Evolutionary conservation across 2,888 invertebrate species (phyloP).

Genomic region (Sesamia inferens): DNA sequence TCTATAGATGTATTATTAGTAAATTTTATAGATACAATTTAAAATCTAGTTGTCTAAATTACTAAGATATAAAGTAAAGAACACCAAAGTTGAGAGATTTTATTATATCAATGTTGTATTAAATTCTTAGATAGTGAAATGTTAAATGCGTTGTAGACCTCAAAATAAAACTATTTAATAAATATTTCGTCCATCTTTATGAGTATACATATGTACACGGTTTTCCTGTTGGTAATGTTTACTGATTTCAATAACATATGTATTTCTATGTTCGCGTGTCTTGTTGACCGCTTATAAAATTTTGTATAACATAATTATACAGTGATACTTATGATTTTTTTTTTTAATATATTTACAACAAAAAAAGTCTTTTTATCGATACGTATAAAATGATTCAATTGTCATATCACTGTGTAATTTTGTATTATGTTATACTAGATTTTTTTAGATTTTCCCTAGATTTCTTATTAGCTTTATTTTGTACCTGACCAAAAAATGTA

Average conservation of each 20-base stretch:
- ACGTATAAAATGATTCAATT: too few relatives aligned
- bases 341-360: too few relatives aligned
- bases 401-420: too few relatives aligned
- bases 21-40: slow-evolving; percentile 14
- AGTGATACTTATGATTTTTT: not conserved
- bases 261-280: not conserved
- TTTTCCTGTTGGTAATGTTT: not conserved
- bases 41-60: slow-evolving; percentile 33
- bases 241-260: not conserved
- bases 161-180: slow-evolving; percentile 3
- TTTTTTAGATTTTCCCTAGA: too few relatives aligned
- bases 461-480: too few relatives aligned
- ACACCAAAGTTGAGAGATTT: slow-evolving; percentile 60
- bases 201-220: not conserved
- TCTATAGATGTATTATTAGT: not conserved
- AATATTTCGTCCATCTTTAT: slow-evolving; percentile 4
- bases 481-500: too few relatives aligned
- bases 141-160: slow-evolving; percentile 38
- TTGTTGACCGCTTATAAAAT: not conserved
- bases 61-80: slow-evolving; percentile 37
- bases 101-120: slow-evolving; percentile 58
- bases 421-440: too few relatives aligned
- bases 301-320: not conserved
- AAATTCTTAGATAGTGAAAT: slow-evolving; percentile 47
- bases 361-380: too few relatives aligned